These are phyloP conservation scores for Eurois occulta DNA, from an alignment of 2,888 invertebrate species.

Conservation along the genomic window DNA sequence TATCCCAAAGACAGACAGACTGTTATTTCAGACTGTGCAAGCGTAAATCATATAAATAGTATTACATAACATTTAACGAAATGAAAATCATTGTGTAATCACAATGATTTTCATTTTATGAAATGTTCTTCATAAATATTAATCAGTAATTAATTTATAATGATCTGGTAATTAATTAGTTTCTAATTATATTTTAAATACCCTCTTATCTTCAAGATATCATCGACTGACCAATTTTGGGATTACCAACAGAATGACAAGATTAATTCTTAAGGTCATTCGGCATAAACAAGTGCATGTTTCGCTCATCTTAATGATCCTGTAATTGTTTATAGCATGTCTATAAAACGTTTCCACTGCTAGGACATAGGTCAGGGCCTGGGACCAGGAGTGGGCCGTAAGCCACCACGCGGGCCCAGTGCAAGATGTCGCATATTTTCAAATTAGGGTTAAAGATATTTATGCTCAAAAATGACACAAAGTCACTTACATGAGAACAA, in stretches of 20 bases:
- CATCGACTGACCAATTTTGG: not conserved
- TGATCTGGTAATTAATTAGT: constrained; percentile 6
- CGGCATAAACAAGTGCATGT: too few relatives aligned
- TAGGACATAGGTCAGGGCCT: not conserved
- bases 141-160: not conserved
- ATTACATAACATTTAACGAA: too few relatives aligned
- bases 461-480: too few relatives aligned
- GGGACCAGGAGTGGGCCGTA: not conserved
- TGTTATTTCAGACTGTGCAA: too few relatives aligned
- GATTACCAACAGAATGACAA: not conserved
- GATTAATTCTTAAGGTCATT: not conserved
- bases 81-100: not conserved
- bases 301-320: too few relatives aligned
- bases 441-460: too few relatives aligned
- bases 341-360: not conserved
- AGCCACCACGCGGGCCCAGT: not conserved
- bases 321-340: too few relatives aligned
- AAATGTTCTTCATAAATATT: not conserved
- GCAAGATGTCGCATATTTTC: too few relatives aligned
- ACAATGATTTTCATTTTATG: too few relatives aligned
- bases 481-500: too few relatives aligned
- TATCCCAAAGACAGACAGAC: too few relatives aligned
- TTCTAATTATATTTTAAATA: constrained; percentile 8
- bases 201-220: constrained; percentile 9
- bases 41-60: too few relatives aligned